Evolutionary conservation across 64 coral and sea anemone genomes (phyloP).

Genomic region (Platygyra sinensis): DNA sequence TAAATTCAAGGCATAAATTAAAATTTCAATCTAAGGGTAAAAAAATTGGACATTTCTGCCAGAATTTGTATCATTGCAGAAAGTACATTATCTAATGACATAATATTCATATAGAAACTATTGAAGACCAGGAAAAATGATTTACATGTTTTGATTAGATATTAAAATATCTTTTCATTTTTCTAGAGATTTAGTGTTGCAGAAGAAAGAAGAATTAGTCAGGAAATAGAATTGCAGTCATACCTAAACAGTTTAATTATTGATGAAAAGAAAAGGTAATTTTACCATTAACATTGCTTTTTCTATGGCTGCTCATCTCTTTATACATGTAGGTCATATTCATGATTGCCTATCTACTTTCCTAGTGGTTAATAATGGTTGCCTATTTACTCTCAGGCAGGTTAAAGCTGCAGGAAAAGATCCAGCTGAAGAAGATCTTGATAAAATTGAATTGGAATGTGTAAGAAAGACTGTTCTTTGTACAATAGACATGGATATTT

Average conservation of each 20-base stretch:
- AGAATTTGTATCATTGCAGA: too few relatives aligned
- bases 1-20: too few relatives aligned
- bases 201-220: constrained; percentile 89
- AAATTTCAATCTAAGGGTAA: too few relatives aligned
- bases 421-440: constrained; percentile 9
- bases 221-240: constrained; percentile 96
- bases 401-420: constrained; percentile 25
- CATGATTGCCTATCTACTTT: neutral
- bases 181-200: constrained; percentile 78
- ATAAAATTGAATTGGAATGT: constrained; percentile 41
- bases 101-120: neutral
- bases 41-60: too few relatives aligned
- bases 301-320: neutral
- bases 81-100: neutral
- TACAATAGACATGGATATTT: neutral
- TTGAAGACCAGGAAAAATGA: too few relatives aligned
- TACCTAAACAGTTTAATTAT: constrained; percentile 82
- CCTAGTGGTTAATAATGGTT: neutral
- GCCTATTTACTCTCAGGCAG: neutral
- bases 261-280: constrained; percentile 91
- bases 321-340: neutral
- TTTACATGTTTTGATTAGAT: too few relatives aligned
- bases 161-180: too few relatives aligned
- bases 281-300: neutral
- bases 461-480: neutral